These are phyloP conservation scores for Buceros bicornis DNA, from an alignment of 2,797 vertebrate genomes.

Conservation along the genomic window DNA sequence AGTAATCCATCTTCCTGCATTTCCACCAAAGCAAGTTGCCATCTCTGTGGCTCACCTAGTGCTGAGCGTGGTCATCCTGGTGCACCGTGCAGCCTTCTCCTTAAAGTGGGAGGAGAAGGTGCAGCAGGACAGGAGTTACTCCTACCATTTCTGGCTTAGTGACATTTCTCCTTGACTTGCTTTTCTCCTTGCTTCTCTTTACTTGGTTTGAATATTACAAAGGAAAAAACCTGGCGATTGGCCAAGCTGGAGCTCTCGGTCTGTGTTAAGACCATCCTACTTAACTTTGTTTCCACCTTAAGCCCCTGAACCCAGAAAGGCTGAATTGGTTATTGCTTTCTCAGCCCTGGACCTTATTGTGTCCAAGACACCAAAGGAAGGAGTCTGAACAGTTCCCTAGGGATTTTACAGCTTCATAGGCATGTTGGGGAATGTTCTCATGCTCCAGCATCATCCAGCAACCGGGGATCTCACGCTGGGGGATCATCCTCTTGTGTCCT, in stretches of 20 bases:
- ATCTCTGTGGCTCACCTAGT: background rate
- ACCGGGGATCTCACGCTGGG: background rate
- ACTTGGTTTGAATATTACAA: background rate
- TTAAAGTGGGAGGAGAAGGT: background rate
- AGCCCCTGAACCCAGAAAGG: background rate
- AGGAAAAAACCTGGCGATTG: background rate
- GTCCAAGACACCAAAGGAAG: background rate
- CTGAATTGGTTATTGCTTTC: background rate
- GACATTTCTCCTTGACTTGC: background rate
- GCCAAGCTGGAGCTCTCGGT: background rate
- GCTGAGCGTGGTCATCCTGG: background rate
- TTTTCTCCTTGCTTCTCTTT: background rate
- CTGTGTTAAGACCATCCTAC: background rate
- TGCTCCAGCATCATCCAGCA: background rate
- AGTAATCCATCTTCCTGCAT: background rate
- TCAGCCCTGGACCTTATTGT: background rate
- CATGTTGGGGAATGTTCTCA: background rate
- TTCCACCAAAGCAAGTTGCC: background rate
- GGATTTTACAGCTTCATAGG: background rate
- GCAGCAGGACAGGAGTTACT: background rate
- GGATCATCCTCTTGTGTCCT: background rate
- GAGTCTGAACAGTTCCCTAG: background rate
- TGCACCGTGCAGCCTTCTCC: background rate
- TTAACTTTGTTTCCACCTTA: background rate
- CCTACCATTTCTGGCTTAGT: background rate